phyloP scores from a whole-genome alignment of 1,140 invertebrate genomes.

The Scylla paramamosain region DNA sequence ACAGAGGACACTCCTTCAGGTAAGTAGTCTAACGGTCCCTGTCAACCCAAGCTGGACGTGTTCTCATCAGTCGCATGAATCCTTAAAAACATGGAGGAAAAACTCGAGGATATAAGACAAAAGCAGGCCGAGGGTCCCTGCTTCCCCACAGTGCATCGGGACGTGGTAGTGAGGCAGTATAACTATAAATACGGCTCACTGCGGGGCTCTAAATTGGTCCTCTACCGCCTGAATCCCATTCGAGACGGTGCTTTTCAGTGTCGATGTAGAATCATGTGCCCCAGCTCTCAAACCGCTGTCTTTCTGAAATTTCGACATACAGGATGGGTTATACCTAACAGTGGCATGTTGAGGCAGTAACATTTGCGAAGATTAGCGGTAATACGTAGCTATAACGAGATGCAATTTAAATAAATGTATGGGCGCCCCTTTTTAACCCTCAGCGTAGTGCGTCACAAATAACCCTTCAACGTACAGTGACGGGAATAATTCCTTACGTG shows the following conservation, averaged over 20 bases:
- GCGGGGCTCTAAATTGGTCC: not conserved
- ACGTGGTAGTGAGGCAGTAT: not conserved
- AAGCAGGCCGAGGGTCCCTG: not conserved
- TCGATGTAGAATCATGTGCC: not conserved
- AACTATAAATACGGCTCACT: not conserved
- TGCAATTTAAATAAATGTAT: not conserved
- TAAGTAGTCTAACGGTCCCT: too few species aligned
- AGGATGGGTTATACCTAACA: not conserved
- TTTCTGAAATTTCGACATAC: not conserved
- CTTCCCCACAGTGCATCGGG: not conserved
- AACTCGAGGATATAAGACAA: too few species aligned
- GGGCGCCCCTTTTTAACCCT: too few species aligned
- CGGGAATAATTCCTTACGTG: too few species aligned
- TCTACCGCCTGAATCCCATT: not conserved
- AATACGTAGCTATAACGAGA: not conserved
- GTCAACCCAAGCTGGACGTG: too few species aligned
- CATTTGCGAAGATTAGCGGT: too few species aligned
- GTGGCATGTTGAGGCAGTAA: too few species aligned
- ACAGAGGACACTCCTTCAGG: too few species aligned
- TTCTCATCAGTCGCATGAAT: too few species aligned
- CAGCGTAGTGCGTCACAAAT: too few species aligned
- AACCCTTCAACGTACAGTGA: too few species aligned
- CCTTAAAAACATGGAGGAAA: too few species aligned
- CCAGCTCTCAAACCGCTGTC: not conserved
- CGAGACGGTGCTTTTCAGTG: not conserved